Conservation (phyloP, 2,888 invertebrate species). For the Antitype chi region DNA sequence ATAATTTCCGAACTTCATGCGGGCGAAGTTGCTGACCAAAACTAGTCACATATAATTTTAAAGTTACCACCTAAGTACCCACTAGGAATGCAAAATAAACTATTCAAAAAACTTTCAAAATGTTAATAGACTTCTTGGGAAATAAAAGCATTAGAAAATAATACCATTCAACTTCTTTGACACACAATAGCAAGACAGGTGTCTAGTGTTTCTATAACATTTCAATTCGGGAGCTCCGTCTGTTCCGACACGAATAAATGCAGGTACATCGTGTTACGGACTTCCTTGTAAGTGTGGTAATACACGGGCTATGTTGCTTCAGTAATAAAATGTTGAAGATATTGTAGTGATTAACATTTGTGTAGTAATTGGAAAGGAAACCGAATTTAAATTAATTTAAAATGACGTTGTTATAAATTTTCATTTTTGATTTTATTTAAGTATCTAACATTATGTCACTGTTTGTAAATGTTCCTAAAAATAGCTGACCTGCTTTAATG, state of each 20-base stretch:
- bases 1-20: not conserved
- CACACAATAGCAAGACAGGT: slow-evolving; percentile 17
- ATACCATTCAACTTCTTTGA: slow-evolving; percentile 11
- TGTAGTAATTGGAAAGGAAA: not conserved
- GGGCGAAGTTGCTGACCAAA: not conserved
- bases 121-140: no score
- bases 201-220: slow-evolving; percentile 48
- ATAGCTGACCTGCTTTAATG: not conserved
- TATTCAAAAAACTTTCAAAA: no score
- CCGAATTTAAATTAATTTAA: not conserved
- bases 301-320: not conserved
- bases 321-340: not conserved
- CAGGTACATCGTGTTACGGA: slow-evolving; percentile 52
- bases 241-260: slow-evolving; percentile 67
- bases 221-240: slow-evolving; percentile 51
- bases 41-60: not conserved
- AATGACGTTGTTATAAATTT: not conserved
- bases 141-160: not conserved
- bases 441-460: not conserved
- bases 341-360: not conserved
- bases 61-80: no score
- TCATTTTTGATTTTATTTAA: not conserved
- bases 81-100: no score
- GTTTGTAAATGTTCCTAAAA: not conserved
- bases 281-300: not conserved